Evolutionary conservation across 2,888 invertebrate genomes (phyloP).

Genomic region (Trichopria drosophilae): DNA sequence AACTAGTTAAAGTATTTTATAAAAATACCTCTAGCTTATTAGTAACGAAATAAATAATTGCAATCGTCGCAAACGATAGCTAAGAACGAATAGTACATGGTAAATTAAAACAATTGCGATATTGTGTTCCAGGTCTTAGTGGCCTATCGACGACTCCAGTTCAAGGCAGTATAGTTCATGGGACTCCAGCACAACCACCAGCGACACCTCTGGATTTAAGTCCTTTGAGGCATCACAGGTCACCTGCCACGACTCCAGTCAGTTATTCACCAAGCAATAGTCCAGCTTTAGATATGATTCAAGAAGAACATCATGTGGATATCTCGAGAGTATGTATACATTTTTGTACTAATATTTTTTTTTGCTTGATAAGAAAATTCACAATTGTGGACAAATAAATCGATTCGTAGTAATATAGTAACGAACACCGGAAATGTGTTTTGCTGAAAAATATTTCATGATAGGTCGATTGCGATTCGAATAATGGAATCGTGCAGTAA

Average conservation of each 20-base stretch:
- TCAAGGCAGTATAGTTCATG: slow-evolving; percentile 72
- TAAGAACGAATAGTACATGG: too few species aligned
- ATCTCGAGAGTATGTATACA: slow-evolving; percentile 49
- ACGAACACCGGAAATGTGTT: too few species aligned
- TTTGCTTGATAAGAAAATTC: not conserved
- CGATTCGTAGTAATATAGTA: too few species aligned
- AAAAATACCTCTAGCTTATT: too few species aligned
- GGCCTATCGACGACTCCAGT: slow-evolving; percentile 70
- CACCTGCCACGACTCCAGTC: slow-evolving; percentile 59
- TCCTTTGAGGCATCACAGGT: slow-evolving; percentile 54
- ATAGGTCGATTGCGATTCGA: too few species aligned
- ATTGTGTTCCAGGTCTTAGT: slow-evolving; percentile 66
- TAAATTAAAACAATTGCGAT: slow-evolving; percentile 12
- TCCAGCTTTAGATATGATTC: slow-evolving; percentile 77
- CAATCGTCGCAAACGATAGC: too few species aligned
- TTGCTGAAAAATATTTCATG: too few species aligned
- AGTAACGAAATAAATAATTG: too few species aligned
- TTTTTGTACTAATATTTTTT: not conserved
- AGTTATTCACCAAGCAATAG: slow-evolving; percentile 60
- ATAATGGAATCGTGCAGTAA: too few species aligned
- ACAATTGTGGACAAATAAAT: not conserved
- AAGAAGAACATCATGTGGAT: slow-evolving; percentile 68
- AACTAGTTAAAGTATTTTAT: too few species aligned
- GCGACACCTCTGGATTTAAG: slow-evolving; percentile 64
- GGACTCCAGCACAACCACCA: slow-evolving; percentile 67